Percentiles rank a stretch among this genome's conserved stretches.
These are phyloP conservation scores for Coronaproctus castanopsis DNA, from an alignment of 2,888 invertebrate species.

Conservation along the genomic window DNA sequence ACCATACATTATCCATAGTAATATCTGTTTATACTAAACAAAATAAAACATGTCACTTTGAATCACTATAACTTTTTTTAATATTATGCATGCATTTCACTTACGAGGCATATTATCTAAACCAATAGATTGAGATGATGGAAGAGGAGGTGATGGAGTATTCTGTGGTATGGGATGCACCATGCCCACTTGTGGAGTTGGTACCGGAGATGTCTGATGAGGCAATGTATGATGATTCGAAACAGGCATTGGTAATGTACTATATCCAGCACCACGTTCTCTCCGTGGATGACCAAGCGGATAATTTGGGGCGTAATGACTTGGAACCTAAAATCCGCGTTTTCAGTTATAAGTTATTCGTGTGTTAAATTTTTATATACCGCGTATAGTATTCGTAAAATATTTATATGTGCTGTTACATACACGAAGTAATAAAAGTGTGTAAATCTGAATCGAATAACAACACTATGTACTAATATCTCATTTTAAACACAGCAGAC, in stretches of 20 bases:
- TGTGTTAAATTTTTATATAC: no score
- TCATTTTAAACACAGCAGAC: no score
- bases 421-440: no score
- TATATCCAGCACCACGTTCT: conserved; percentile 60
- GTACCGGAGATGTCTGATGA: conserved; percentile 16
- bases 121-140: conserved; percentile 35
- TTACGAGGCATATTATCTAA: conserved; percentile 63
- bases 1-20: no score
- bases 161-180: conserved; percentile 55
- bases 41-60: no score
- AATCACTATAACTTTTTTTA: no score
- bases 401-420: no score
- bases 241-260: conserved; percentile 51
- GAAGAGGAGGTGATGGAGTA: conserved; percentile 34
- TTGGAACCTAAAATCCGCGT: conserved; percentile 47
- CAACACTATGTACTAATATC: no score
- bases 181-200: conserved; percentile 46
- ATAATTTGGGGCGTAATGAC: conserved; percentile 88
- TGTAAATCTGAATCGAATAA: no score
- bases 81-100: no score
- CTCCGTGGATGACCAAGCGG: conserved; percentile 59
- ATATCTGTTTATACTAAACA: no score
- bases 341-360: conserved; percentile 26
- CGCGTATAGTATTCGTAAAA: no score
- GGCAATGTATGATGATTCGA: conserved; percentile 16